Evolutionary conservation across 1,140 invertebrate species (phyloP), one percentile per base, ranked within the genome.

Genomic region (Zaprionus ornatus): DNA sequence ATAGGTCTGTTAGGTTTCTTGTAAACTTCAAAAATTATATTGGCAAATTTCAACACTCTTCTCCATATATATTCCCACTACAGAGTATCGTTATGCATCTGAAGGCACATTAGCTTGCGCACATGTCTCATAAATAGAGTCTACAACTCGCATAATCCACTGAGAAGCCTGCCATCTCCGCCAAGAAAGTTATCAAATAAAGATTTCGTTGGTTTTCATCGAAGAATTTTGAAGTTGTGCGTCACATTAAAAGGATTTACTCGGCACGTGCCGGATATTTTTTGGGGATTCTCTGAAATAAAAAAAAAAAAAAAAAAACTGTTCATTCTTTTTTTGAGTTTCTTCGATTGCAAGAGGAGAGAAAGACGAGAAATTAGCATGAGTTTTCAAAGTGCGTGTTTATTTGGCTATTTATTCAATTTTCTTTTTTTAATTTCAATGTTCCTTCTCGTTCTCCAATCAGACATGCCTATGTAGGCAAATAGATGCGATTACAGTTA

Each of bases 401-500:
- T 88, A 85, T 90, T 81, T 79, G 70, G 85, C 85, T 90, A 88
- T 90, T 88, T 90, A 85, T 85, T 81, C 23, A n/a, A 48, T 45
- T 55, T 56, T 40, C 21, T 54, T 35, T 50, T 69, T 57, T 55
- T 52, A 21, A 52, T 29, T 21, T 48, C 12, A 25, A 25, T 48
- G 25, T 48, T 65, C 25, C 9, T 4, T 42, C 35, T 48, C 21
- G 65, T 67, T 73, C 42, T 23, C 63, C 77, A 87, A 84, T 87
- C 84, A 83, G 83, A 77, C 83, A 84, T 71, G 85, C 85, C 62
- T 42, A 57, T 73, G 71, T 61, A 37, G 32, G 61, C 54, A 83
- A 82, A 79, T 76, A 90, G 81, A 90, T 90, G 79, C 85, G 85
- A 90, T 90, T 90, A 90, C 86, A 90, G 85, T 90, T 90, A 90